Base-by-base conservation (phyloP, 1,140 invertebrate genomes). In the Acarapis woodi region DNA sequence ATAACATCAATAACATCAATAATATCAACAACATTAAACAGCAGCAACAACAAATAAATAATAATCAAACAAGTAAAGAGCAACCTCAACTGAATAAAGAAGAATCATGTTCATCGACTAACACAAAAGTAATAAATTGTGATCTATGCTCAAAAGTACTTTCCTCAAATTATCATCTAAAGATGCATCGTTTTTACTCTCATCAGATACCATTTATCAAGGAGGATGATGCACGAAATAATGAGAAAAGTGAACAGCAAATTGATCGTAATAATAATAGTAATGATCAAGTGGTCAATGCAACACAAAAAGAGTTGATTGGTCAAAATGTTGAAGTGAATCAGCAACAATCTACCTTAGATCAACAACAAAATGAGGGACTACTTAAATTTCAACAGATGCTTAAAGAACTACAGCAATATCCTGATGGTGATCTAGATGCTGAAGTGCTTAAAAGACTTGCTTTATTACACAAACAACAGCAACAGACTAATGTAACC, bases 301-400 rank as follows among this genome's bases (percentile, higher is more conserved):
- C 2, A 12, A 20, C 12, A n/a, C 18, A 38, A 18, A 1, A 4
- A 15, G 26, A 38, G 4, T 38, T 21, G 18, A 29, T n/a, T 20
- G 24, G 20, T 23, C 12, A 20, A 4, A 26, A 28, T 6, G 36
- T 3, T 28, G 10, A 15, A 8, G 14, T 4, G 20, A 24, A 31
- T 2, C 30, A 32, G 18, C 23, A 9, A 34, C 16, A n/a, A n/a
- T n/a, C n/a, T n/a, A n/a, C 2, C 8, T 2, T 28, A n/a, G 6
- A 28, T 28, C 5, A 25, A 6, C 24, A 25, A 6, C 24, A 25
- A n/a, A n/a, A n/a, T n/a, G n/a, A 77, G 49, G 76, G 80, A 47
- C 55, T 85, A 4, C 70, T 78, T 44, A 80, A 82, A 51, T 55
- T 85, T 15, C 78, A 87, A 52, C 73, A 73, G 0, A 85, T 85